Evolutionary conservation across 2,113 vertebrate genomes (phyloP).

Genomic region (human): GRCh38 chrX:141767001-141767500

Average conservation of each 20-base stretch:
- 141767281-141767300: background rate
- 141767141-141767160: background rate
- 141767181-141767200: background rate
- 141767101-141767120: conserved; percentile 62
- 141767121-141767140: background rate
- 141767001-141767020: conserved; percentile 68
- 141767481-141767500: background rate
- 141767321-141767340: background rate
- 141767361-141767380: background rate
- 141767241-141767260: background rate
- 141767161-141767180: background rate
- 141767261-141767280: background rate
- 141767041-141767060: conserved; percentile 53
- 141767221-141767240: background rate
- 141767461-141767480: background rate
- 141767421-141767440: background rate
- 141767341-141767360: background rate
- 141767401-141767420: background rate
- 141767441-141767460: background rate
- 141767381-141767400: background rate
- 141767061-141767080: background rate
- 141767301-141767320: background rate
- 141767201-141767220: background rate
- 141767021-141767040: background rate
- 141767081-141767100: conserved; percentile 46